A percentile compares a stretch with the other conserved stretches of the same genome.
Conservation (phyloP, 2,888 invertebrate genomes). For the Urechis unicinctus region DNA sequence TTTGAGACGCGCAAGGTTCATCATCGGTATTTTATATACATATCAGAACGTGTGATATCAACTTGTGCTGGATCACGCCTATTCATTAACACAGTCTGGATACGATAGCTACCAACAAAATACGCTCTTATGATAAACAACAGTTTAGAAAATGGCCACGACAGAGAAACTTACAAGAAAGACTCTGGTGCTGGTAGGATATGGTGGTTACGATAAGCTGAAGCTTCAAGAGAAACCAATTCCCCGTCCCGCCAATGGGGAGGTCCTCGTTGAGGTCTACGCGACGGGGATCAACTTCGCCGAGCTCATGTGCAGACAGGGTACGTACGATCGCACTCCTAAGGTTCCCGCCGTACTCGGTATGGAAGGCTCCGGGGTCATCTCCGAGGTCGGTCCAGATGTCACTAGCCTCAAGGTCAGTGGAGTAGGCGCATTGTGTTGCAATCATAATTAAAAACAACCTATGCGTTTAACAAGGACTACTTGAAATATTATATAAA, state of each 20-base stretch:
- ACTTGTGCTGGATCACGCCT: too few species aligned
- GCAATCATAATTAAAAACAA: neutral
- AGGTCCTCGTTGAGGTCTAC: conserved; percentile 17
- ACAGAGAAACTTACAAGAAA: conserved; percentile 9
- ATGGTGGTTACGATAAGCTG: conserved; percentile 17
- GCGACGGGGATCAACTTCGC: conserved; percentile 18
- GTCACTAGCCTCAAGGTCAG: conserved; percentile 40
- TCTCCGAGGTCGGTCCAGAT: conserved; percentile 14
- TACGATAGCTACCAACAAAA: too few species aligned
- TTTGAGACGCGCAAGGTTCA: too few species aligned
- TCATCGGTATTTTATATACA: too few species aligned
- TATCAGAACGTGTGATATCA: too few species aligned
- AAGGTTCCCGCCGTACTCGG: conserved; percentile 15
- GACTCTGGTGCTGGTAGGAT: conserved; percentile 13
- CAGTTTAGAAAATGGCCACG: neutral
- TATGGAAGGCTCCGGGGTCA: conserved; percentile 12
- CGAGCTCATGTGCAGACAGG: conserved; percentile 17
- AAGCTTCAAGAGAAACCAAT: conserved; percentile 7
- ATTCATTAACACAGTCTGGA: too few species aligned
- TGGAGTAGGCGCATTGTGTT: neutral
- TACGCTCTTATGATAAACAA: too few species aligned
- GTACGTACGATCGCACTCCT: conserved; percentile 11
- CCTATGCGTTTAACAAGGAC: too few species aligned
- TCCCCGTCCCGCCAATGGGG: conserved; percentile 49
- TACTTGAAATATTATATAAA: neutral